Conservation (phyloP, 1,140 invertebrate genomes). For the Bursaphelenchus mucronatus region DNA sequence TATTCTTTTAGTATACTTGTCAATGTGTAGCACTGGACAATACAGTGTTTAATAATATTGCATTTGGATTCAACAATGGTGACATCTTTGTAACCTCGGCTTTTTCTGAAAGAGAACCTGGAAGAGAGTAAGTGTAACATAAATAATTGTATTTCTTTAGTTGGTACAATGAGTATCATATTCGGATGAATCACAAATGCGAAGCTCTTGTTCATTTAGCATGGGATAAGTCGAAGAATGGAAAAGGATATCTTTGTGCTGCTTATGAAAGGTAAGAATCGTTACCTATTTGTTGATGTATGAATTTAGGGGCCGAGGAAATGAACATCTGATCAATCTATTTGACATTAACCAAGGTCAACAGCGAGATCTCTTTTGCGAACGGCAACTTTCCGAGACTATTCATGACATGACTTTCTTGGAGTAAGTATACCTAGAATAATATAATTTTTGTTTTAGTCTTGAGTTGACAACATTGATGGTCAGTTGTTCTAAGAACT, state of each 20-base stretch:
- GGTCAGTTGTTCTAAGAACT: conserved; percentile 8
- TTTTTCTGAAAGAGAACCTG: not conserved
- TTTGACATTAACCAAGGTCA: conserved; percentile 18
- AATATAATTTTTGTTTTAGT: not conserved
- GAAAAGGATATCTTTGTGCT: conserved; percentile 6
- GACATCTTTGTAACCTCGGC: conserved; percentile 4
- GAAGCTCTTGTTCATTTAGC: conserved; percentile 14
- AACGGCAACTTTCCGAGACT: conserved; percentile 12
- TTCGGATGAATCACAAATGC: conserved; percentile 3
- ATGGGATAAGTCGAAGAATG: conserved; percentile 6
- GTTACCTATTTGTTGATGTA: not conserved
- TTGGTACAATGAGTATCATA: conserved; percentile 9
- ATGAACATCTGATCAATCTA: conserved; percentile 11
- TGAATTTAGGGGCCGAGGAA: conserved; percentile 14
- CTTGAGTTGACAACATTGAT: conserved; percentile 11
- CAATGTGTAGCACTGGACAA: conserved; percentile 7
- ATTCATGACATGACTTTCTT: conserved; percentile 5
- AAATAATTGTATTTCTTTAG: conserved; percentile 5
- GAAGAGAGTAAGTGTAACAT: conserved; percentile 1
- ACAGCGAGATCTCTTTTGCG: conserved; percentile 3
- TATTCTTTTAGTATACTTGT: conserved; percentile 5
- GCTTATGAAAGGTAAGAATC: conserved; percentile 17
- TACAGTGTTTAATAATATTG: not conserved
- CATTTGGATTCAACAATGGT: conserved; percentile 12
- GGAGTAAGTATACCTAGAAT: conserved; percentile 8